phyloP scores from a whole-genome alignment of 2,113 vertebrate species.

The Mugil cephalus region DNA sequence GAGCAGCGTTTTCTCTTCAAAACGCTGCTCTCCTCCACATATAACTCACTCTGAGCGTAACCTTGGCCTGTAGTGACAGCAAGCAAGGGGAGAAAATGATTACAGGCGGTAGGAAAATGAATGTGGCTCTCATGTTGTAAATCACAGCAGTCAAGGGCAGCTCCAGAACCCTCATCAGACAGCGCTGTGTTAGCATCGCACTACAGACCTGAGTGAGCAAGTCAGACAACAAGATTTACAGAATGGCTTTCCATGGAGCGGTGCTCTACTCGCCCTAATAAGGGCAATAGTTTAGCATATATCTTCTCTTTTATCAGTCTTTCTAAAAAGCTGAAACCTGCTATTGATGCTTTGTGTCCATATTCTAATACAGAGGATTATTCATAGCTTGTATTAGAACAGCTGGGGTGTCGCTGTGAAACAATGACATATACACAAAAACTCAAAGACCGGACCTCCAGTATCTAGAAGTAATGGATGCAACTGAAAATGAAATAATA shows the following conservation, averaged over 20 bases:
- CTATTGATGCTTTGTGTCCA: not conserved
- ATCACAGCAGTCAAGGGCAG: constrained; percentile 60
- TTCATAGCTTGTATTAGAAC: no score
- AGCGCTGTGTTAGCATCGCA: constrained; percentile 28
- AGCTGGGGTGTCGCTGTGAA: no score
- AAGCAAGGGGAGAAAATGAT: constrained; percentile 49
- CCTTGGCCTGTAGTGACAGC: constrained; percentile 59
- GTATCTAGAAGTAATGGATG: no score
- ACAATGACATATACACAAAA: no score
- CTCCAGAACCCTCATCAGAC: constrained; percentile 50
- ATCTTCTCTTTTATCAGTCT: constrained; percentile 9
- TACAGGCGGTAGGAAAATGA: constrained; percentile 51
- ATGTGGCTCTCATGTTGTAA: constrained; percentile 43
- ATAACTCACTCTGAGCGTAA: constrained; percentile 56
- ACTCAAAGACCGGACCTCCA: no score
- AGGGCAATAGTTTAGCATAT: no score
- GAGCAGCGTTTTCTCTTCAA: constrained; percentile 28
- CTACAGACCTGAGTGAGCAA: constrained; percentile 4
- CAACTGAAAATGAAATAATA: no score
- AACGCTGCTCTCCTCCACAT: constrained; percentile 21
- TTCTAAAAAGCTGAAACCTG: not conserved
- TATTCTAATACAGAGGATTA: no score
- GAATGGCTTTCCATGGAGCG: constrained; percentile 14
- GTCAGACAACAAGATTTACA: constrained; percentile 42
- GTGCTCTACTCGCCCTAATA: not conserved